Evolutionary conservation across 2,113 vertebrate species (phyloP), one percentile per base, ranked within the genome.

Genomic region (Lophura nycthemera): DNA sequence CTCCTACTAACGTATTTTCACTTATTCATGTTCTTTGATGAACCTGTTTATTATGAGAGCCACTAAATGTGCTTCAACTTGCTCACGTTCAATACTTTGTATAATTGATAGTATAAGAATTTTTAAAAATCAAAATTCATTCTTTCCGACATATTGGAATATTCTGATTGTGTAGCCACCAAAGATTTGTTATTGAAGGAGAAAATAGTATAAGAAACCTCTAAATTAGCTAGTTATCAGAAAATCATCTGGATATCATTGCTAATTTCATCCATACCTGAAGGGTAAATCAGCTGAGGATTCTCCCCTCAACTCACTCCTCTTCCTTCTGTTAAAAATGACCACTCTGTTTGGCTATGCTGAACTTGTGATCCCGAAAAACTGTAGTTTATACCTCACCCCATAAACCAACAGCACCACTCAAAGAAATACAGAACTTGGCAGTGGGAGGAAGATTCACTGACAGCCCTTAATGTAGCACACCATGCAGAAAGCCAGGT

Each of bases 401-500:
- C 54, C 54, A 29, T 3, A 21, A 22, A 50, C 48, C 16, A 54
- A 84, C 18, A n/a, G 18, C 25, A n/a, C 72, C n/a, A 7, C 20
- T 34, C 76, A 30, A 69, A 57, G 60, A 72, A 81, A 81, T 6
- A 4, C 11, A 72, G 38, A 66, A 80, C 32, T 32, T 0, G 24
- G 27, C 34, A 87, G 34, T 1, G 2, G 15, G 10, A 60, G 18
- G 42, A 83, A 83, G 45, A 54, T 27, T 2, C 15, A 54, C 27
- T 30, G 27, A 54, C 30, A 93, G 71, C 63, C 76, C 91, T 94
- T 47, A 76, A 13, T 89, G 78, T 43, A 70, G 69, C 83, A 89
- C 92, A 72, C 69, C 89, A 76, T 52, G 43, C 59, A 88, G 80
- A 74, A 60, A 47, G 81, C 75, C 89, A 95, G 74, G 59, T 19